Evolutionary conservation across 2,113 vertebrate genomes (phyloP), one percentile per base, ranked within the genome.

Genomic region (Andinoacara biseriatus): DNA sequence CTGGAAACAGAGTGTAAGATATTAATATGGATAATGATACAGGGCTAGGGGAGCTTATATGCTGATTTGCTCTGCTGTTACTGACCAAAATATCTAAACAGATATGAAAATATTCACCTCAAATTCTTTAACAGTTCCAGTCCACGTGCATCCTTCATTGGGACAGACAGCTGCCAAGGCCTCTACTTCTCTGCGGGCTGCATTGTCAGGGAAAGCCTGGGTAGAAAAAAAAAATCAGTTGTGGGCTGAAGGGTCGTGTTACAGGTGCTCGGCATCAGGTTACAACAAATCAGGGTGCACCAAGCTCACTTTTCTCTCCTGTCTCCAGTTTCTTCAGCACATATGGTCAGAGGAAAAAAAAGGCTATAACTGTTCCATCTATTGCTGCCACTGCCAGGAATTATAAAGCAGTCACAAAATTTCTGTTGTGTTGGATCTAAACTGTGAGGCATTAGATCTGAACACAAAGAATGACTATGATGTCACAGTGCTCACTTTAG

Each of bases 181-280:
- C 88, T 99, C 98, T 57, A 99, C 97, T 82, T 99, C 98, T 87
- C 98, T 95, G 3, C 98, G 96, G 0, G 98, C 98, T 0, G 98
- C 98, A 2, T 99, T 99, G 91, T 99, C 98, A 2, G 98, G 97
- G 88, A 99, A 99, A 15, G 98, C 97, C 98, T 99, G 77, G 22
- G 59, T n/a, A 17, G 62, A 76, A 76, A 74, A 60, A 5, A 63
- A 63, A 63, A 63, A 63, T n/a, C 26, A 26, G 69, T 85, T 87
- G 54, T 80, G 87, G 38, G 49, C 31, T 31, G 54, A 52, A 2
- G 46, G 10, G 20, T 80, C 3, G 22, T 11, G 43, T 85, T 78
- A 78, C 83, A 49, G 9, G 20, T 7, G 18, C 58, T 54, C 17
- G 72, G 83, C 38, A 13, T 72, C 54, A n/a, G n/a, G 80, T 91